These are phyloP conservation scores for Xestia xanthographa DNA, from an alignment of 2,888 invertebrate species.

Conservation along the genomic window DNA sequence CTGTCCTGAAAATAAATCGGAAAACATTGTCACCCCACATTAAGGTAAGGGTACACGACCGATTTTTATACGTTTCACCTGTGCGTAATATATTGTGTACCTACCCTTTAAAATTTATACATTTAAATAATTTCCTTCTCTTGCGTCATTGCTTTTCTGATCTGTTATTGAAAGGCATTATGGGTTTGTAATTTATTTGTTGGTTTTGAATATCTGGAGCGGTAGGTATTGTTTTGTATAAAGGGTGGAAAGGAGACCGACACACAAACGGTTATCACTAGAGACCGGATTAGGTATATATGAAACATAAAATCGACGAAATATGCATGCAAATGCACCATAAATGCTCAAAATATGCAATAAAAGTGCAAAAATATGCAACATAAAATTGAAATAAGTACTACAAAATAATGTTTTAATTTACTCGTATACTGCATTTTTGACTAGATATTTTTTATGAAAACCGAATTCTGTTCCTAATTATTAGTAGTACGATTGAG, in stretches of 20 bases:
- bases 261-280: no score
- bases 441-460: no score
- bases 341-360: no score
- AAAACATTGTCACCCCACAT: conserved; percentile 26
- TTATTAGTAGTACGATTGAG: no score
- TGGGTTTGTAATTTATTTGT: conserved; percentile 5
- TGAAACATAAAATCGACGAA: no score
- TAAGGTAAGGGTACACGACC: conserved; percentile 31
- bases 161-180: conserved; percentile 26
- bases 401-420: no score
- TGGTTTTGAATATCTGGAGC: neutral
- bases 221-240: neutral
- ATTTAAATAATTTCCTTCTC: conserved; percentile 46
- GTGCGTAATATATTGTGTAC: conserved; percentile 57
- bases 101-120: conserved; percentile 59
- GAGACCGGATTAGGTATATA: no score
- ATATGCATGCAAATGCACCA: no score
- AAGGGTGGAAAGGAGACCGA: accelerated
- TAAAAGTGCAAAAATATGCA: no score
- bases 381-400: no score
- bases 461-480: no score
- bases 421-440: no score
- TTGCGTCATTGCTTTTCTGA: conserved; percentile 24
- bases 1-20: neutral
- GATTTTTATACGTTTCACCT: conserved; percentile 65